These are phyloP conservation scores for Hoplostethus mediterraneus DNA, from an alignment of 2,797 vertebrate species.

Conservation along the genomic window DNA sequence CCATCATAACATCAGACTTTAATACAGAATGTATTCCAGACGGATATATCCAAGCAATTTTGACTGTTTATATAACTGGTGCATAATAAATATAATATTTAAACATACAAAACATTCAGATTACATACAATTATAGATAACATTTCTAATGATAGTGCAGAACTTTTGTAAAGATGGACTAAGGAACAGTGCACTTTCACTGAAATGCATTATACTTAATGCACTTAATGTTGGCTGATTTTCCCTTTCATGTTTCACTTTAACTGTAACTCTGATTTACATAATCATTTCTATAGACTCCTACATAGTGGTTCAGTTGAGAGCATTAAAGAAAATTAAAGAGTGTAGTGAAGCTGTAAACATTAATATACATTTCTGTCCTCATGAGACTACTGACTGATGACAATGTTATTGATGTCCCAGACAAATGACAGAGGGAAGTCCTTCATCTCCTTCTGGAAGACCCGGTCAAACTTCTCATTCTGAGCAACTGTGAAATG, in stretches of 20 bases:
- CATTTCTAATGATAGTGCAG: too few species aligned
- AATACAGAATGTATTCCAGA: background rate
- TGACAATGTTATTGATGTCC: slow-evolving; percentile 66
- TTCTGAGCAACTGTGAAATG: slow-evolving; percentile 78
- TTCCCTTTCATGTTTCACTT: too few species aligned
- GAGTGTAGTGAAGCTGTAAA: background rate
- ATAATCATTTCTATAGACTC: too few species aligned
- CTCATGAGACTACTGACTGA: slow-evolving; percentile 4
- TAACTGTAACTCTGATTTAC: too few species aligned
- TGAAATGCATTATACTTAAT: background rate
- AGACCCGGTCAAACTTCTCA: slow-evolving; percentile 77
- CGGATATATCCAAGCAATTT: background rate
- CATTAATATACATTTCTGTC: background rate
- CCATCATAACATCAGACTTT: background rate
- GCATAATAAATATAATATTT: too few species aligned
- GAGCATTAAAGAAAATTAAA: background rate
- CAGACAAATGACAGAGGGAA: slow-evolving; percentile 75
- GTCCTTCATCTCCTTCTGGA: slow-evolving; percentile 77
- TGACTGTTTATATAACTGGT: too few species aligned
- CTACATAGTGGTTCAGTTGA: background rate
- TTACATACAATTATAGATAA: too few species aligned
- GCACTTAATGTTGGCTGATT: background rate
- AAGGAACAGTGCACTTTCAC: too few species aligned
- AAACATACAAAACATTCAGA: too few species aligned
- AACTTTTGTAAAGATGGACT: too few species aligned